phyloP scores from a whole-genome alignment of 2,888 invertebrate genomes.

The Cephus pulcher region DNA sequence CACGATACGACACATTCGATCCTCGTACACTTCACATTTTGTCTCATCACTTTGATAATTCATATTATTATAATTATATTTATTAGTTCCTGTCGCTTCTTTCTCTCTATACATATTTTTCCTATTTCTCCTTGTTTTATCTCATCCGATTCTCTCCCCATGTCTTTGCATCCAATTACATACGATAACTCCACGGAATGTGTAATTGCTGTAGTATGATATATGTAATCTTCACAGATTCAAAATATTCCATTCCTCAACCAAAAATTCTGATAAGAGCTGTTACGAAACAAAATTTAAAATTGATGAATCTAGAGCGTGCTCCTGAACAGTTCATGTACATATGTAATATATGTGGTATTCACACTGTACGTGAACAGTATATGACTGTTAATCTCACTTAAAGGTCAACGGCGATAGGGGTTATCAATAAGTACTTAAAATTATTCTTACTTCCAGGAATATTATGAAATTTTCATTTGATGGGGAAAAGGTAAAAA shows the following conservation, averaged over 20 bases:
- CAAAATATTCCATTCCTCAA: background rate
- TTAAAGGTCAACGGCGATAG: background rate
- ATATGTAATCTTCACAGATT: background rate
- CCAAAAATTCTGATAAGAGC: background rate
- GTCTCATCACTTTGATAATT: too few relatives aligned
- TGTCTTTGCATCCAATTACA: background rate
- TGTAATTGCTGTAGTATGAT: background rate
- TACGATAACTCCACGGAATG: background rate
- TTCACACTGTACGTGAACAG: background rate
- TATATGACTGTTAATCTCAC: background rate
- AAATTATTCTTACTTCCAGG: background rate
- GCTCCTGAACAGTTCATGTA: background rate
- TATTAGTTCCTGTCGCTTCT: too few relatives aligned
- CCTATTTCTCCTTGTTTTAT: background rate
- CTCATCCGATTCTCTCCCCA: background rate
- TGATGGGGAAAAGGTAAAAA: background rate
- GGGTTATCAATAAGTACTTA: background rate
- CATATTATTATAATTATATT: too few relatives aligned
- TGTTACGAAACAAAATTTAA: background rate
- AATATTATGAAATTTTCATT: background rate
- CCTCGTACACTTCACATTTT: too few relatives aligned
- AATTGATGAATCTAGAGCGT: background rate
- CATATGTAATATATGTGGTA: background rate
- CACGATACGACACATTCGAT: too few relatives aligned
- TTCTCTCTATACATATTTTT: background rate